Base-by-base conservation (phyloP, 2,113 vertebrate species). In the Equus quagga region DNA sequence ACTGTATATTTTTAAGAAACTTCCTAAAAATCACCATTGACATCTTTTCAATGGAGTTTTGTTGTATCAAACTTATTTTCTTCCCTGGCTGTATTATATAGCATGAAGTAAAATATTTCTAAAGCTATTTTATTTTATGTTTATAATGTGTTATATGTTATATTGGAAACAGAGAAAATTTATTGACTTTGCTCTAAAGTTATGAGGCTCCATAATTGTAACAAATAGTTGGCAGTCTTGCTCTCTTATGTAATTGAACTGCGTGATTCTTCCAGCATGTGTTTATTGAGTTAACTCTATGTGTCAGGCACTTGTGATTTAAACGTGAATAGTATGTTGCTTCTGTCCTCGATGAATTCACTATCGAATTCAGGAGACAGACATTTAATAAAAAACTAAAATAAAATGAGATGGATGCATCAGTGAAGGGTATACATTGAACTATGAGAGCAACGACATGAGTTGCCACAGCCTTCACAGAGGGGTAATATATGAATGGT, bases 21-120 rank as follows among this genome's bases (percentile, higher is more conserved):
- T 95, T 91, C 62, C 65, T 91, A 64, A 93, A 97, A 97, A 95
- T 96, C 78, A 89, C 62, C 41, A 89, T 13, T 96, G 91, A 83
- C 60, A 51, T 92, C 51, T 84, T 97, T 97, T 81, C 91, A 60
- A 51, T 94, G 21, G 49, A 80, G 41, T 91, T 97, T 81, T 94
- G 26, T 91, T 95, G 6, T 75, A 46, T 36, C 64, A 51, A 69
- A 72, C 26, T 64, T 75, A 73, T 58, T 97, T 23, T 92, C 44
- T 96, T 95, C 10, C 58, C 60, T 86, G 51, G 26, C 49, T 82
- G 21, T 80, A 28, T 94, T 97, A 73, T 87, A 62, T 28, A 88
- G 26, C 69, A 90, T 84, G 60, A 94, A 67, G 76, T 95, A 91
- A 96, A 97, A 95, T 92, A 44, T 44, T 86, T 94, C 44, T 88